Percentiles rank a stretch among this genome's conserved stretches.
These are phyloP conservation scores for Drosophila merina DNA, from an alignment of 2,888 invertebrate genomes.

Conservation along the genomic window DNA sequence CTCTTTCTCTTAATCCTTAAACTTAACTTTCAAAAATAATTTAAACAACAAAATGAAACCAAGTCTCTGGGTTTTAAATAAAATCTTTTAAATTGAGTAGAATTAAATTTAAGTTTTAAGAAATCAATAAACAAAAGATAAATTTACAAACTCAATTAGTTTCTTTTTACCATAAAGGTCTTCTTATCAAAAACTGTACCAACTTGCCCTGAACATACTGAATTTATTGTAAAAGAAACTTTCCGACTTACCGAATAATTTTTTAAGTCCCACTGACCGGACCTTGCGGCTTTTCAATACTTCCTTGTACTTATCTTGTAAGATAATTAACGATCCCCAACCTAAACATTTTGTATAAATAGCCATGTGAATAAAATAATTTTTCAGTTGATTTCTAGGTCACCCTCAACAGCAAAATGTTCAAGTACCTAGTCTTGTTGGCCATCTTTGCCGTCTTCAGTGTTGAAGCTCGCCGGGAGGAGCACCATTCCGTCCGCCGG, in stretches of 20 bases:
- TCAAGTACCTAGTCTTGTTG: slow-evolving; percentile 1
- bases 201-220: not conserved
- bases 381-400: not conserved
- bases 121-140: too few relatives aligned
- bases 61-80: too few relatives aligned
- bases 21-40: too few relatives aligned
- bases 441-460: not conserved
- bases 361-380: not conserved
- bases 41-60: too few relatives aligned
- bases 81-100: too few relatives aligned
- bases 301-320: not conserved
- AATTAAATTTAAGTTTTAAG: too few relatives aligned
- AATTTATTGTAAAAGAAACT: not conserved
- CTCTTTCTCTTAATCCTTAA: too few relatives aligned
- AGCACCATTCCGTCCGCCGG: not conserved
- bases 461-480: not conserved
- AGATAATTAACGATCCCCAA: not conserved
- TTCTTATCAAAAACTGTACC: too few relatives aligned
- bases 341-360: not conserved
- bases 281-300: not conserved
- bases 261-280: not conserved
- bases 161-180: too few relatives aligned
- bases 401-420: not conserved
- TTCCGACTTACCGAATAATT: not conserved
- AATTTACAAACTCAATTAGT: too few relatives aligned